Conservation (phyloP, 53 echinoderm and acorn worm genomes). For the Patiria pectinifera region DNA sequence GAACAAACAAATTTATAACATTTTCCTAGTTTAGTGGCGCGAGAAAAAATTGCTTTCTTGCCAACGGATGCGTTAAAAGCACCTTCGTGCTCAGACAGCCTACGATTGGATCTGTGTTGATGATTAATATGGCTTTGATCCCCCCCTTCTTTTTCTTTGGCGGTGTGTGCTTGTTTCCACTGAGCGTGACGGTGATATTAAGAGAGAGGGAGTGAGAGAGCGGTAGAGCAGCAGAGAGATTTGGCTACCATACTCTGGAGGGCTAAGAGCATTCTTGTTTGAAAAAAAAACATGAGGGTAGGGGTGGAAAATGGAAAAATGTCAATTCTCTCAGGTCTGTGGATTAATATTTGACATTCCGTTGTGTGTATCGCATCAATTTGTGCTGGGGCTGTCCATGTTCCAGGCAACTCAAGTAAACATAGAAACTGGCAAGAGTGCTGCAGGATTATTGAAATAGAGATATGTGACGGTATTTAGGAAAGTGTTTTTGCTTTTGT, state of each 20-base stretch:
- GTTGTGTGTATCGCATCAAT: background rate
- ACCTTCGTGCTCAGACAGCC: background rate
- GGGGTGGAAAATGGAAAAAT: background rate
- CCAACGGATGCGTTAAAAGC: background rate
- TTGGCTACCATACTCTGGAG: background rate
- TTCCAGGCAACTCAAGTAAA: background rate
- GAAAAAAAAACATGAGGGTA: background rate
- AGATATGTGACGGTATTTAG: no score
- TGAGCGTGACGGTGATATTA: constrained; percentile 10
- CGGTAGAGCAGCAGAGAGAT: background rate
- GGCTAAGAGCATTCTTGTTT: background rate
- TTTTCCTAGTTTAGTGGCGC: background rate
- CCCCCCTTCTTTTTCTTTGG: background rate
- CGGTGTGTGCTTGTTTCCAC: background rate
- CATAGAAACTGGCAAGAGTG: background rate
- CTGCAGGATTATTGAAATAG: background rate
- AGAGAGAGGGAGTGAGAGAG: background rate
- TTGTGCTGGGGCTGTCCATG: background rate
- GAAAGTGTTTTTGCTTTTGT: no score
- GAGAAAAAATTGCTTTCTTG: background rate
- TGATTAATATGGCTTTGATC: constrained; percentile 15
- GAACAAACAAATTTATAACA: background rate
- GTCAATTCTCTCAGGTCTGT: background rate
- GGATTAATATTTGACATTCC: constrained; percentile 2
- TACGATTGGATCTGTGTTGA: background rate